A percentile compares a stretch with the other conserved stretches of the same genome.
phyloP scores from a whole-genome alignment of 2,113 vertebrate genomes.

The Rhinogobius similis region DNA sequence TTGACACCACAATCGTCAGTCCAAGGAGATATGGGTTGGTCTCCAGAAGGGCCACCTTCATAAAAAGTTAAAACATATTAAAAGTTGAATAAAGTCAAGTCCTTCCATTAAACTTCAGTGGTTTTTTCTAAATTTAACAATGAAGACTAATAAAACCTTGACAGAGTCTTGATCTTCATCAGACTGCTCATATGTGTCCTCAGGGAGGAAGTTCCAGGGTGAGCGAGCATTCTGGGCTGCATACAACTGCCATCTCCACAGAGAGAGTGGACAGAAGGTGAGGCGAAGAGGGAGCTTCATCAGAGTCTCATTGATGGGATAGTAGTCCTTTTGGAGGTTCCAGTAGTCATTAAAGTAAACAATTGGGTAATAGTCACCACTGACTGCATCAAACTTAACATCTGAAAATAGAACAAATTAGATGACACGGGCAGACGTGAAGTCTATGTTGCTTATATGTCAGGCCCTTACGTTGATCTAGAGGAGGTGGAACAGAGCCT shows the following conservation, averaged over 20 bases:
- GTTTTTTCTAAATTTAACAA: not conserved
- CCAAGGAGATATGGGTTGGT: constrained; percentile 94
- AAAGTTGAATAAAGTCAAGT: not conserved
- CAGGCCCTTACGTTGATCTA: constrained; percentile 89
- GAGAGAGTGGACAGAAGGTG: constrained; percentile 87
- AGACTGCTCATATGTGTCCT: constrained; percentile 92
- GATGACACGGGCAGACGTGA: not conserved
- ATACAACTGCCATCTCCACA: constrained; percentile 98
- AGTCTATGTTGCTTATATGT: not conserved
- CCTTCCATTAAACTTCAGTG: not conserved
- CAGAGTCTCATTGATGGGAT: constrained; percentile 87
- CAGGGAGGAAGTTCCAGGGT: constrained; percentile 92
- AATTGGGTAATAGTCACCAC: constrained; percentile 94
- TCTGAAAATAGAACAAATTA: constrained; percentile 70
- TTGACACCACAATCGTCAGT: constrained; percentile 90
- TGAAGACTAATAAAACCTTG: constrained; percentile 77
- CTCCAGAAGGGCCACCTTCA: constrained; percentile 89
- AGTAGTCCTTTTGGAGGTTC: constrained; percentile 97
- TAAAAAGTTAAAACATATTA: constrained; percentile 6
- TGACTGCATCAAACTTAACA: constrained; percentile 93
- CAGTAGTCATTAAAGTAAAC: constrained; percentile 98
- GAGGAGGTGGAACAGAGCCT: constrained; percentile 90
- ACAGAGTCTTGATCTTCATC: constrained; percentile 97
- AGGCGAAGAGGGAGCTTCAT: constrained; percentile 84
- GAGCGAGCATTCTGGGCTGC: constrained; percentile 91